A percentile compares a stretch with the other conserved stretches of the same genome.
Evolutionary conservation across 2,888 invertebrate species (phyloP).

Genomic region (Drosophila parthenogenetica): DNA sequence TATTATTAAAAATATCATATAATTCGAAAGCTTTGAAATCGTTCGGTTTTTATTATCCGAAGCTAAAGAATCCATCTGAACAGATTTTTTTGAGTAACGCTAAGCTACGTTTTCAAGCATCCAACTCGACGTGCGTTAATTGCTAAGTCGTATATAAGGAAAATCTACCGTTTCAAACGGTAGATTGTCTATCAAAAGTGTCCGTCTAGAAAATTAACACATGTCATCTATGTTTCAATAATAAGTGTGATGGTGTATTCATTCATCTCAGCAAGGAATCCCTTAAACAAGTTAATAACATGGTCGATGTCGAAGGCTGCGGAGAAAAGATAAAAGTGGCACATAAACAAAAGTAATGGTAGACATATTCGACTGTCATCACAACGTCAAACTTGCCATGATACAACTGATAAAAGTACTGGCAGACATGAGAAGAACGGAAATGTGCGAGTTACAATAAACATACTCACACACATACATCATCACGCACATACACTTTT

Average conservation of each 20-base stretch:
- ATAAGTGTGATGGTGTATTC: background rate
- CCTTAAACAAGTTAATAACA: conserved; percentile 14
- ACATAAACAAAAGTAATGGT: conserved; percentile 54
- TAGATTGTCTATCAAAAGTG: background rate
- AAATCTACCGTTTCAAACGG: background rate
- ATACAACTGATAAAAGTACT: conserved; percentile 70
- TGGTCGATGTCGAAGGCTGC: conserved; percentile 8
- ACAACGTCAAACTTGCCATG: conserved; percentile 63
- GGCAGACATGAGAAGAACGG: conserved; percentile 53
- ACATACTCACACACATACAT: conserved; percentile 29
- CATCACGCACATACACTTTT: conserved; percentile 21
- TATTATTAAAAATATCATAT: too few species aligned
- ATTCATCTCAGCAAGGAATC: background rate
- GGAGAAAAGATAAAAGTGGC: conserved; percentile 32
- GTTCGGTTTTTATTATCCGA: too few species aligned
- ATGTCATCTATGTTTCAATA: background rate
- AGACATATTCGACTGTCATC: conserved; percentile 62
- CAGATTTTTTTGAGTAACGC: too few species aligned
- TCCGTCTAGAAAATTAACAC: background rate
- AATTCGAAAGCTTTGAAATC: too few species aligned
- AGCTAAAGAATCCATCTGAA: too few species aligned
- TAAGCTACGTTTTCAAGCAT: too few species aligned
- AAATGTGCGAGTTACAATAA: conserved; percentile 68
- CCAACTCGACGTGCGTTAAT: too few species aligned
- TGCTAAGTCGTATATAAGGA: too few species aligned